Conservation (phyloP, 1,140 invertebrate genomes). For the Drosophila sp. region DNA sequence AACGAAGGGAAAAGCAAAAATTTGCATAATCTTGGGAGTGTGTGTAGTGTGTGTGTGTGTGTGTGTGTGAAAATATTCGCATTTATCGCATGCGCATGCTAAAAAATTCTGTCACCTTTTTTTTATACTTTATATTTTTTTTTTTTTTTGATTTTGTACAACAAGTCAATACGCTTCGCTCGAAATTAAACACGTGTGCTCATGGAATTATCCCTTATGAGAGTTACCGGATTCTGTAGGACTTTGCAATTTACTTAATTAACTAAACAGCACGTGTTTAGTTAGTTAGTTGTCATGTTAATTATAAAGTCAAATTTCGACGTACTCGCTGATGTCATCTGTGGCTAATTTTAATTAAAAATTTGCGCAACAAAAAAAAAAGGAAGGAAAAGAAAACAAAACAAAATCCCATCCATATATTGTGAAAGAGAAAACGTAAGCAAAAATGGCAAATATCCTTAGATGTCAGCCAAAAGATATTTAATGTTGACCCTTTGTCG, state of each 20-base stretch:
- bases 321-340: slow-evolving; percentile 59
- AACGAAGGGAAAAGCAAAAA: slow-evolving; percentile 14
- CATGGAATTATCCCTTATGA: slow-evolving; percentile 19
- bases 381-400: neutral
- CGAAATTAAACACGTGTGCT: slow-evolving; percentile 33
- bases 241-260: slow-evolving; percentile 5
- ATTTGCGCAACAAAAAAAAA: slow-evolving; percentile 14
- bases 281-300: slow-evolving; percentile 19
- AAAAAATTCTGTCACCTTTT: slow-evolving; percentile 38
- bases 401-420: neutral
- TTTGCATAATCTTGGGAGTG: slow-evolving; percentile 60
- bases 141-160: neutral
- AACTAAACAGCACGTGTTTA: slow-evolving; percentile 18
- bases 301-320: slow-evolving; percentile 31
- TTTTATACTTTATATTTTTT: neutral
- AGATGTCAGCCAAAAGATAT: slow-evolving; percentile 51
- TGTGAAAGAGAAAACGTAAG: neutral
- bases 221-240: slow-evolving; percentile 13
- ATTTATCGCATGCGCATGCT: slow-evolving; percentile 54
- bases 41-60: slow-evolving; percentile 9
- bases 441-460: slow-evolving; percentile 24
- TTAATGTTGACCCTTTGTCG: slow-evolving; percentile 7
- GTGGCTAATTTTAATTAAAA: slow-evolving; percentile 68
- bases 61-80: slow-evolving; percentile 19
- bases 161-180: slow-evolving; percentile 41